phyloP scores from a whole-genome alignment of 2,113 vertebrate species.

The Entelurus aequoreus region DNA sequence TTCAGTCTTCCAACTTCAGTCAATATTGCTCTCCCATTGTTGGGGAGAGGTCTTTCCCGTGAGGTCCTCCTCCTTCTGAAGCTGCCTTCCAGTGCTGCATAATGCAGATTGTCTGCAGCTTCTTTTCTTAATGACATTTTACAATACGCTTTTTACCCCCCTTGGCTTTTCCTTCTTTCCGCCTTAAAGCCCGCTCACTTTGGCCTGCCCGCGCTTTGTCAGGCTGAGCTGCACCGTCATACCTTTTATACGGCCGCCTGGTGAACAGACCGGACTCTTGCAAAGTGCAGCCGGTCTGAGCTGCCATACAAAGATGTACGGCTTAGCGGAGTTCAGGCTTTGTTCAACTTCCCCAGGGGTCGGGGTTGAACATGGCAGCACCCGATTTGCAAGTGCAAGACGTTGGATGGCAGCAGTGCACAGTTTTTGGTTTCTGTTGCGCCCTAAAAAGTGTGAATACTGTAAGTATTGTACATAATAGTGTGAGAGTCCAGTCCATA shows the following conservation, averaged over 20 bases:
- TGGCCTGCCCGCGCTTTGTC: not conserved
- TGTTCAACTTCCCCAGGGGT: not conserved
- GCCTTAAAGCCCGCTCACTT: not conserved
- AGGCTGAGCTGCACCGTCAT: not conserved
- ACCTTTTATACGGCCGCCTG: not conserved
- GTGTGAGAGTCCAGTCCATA: no score
- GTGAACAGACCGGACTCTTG: slow-evolving; percentile 1
- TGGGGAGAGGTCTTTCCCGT: no score
- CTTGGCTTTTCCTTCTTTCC: not conserved
- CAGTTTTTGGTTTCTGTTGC: no score
- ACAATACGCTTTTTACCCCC: not conserved
- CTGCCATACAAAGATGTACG: not conserved
- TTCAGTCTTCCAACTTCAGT: not conserved
- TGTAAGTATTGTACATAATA: no score
- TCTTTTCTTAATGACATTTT: slow-evolving; percentile 3
- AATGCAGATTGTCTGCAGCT: slow-evolving; percentile 1
- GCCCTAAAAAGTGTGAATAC: no score
- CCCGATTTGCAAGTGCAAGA: not conserved
- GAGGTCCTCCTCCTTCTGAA: not conserved
- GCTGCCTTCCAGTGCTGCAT: not conserved
- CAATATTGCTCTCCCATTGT: not conserved
- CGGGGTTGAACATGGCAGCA: not conserved
- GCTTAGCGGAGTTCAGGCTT: not conserved
- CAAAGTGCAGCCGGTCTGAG: not conserved
- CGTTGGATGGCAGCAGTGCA: no score